Base-by-base conservation (phyloP, 2,797 vertebrate species). In the Podarcis siculus region DNA sequence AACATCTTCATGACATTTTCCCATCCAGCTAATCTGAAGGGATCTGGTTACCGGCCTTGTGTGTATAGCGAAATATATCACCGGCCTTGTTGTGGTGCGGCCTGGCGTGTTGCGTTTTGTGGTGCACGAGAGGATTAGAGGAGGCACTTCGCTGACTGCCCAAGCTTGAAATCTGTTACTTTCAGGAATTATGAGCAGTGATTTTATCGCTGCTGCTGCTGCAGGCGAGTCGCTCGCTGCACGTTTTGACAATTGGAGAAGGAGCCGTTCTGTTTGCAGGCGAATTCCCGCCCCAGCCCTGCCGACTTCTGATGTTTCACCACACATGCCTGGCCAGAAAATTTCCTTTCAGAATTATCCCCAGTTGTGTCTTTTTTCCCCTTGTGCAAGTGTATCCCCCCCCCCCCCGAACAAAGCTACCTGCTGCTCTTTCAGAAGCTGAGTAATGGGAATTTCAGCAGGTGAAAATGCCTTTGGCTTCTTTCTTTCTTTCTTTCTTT, bases 111-210 rank as follows among this genome's bases (percentile, higher is more conserved):
- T 83, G 80, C 23, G 21, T 83, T 90, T 90, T 90, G 85, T 83
- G 75, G 75, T 2, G 49, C 89, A 87, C 55, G 21, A 87, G 89
- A 87, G 85, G 85, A 90, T 87, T 90, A 90, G 67, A 73, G 39
- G 61, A 79, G 55, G 89, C 77, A 49, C 81, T 87, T 87, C 0
- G 55, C 55, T 12, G 85, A 66, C 81, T 79, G 75, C 55, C 76
- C 66, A 71, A 55, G 69, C 81, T 87, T 87, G 75, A 90, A 87
- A 90, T 87, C 85, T 87, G 80, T 83, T 90, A 73, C 85, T 83
- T 90, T 79, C 75, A 90, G 73, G 85, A 90, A 73, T 84, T 83
- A 83, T 87, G 81, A 87, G 81, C 67, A 73, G 81, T 75, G 82
- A 55, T 90, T 83, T 90, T 90, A 87, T 88, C 2, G 0, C 17